Conservation (phyloP, 2,797 vertebrate genomes). For the Oreochromis grahami region DNA sequence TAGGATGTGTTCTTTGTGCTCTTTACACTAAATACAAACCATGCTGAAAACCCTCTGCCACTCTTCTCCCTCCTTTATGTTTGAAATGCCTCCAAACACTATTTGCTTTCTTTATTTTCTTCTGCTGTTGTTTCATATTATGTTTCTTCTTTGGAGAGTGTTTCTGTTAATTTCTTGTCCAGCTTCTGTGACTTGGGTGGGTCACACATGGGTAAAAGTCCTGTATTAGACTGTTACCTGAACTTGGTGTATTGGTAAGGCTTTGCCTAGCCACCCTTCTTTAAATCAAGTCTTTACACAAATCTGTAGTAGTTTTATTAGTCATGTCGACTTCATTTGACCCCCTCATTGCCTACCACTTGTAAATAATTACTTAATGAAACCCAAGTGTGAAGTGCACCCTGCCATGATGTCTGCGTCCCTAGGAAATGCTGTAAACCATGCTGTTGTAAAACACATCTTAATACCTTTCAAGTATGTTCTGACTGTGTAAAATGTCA, state of each 20-base stretch:
- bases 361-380: not conserved
- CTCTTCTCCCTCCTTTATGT: not conserved
- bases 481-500: not conserved
- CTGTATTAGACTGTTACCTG: not conserved
- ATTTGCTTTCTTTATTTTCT: not conserved
- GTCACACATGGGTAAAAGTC: not conserved
- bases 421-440: not conserved
- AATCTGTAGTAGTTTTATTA: not conserved
- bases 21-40: too few species aligned
- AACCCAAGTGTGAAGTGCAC: not conserved
- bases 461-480: not conserved
- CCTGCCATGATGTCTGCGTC: not conserved
- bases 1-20: not conserved
- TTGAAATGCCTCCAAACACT: slow-evolving; percentile 21
- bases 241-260: not conserved
- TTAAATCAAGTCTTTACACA: not conserved
- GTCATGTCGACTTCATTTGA: not conserved
- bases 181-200: not conserved
- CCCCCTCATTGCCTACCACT: not conserved
- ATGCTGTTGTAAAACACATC: not conserved
- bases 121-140: not conserved
- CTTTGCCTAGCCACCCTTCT: not conserved
- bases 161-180: not conserved
- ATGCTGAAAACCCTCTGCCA: not conserved
- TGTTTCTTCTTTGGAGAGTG: not conserved